Evolutionary conservation across 2,113 vertebrate genomes (phyloP).

Genomic region (Callithrix jacchus): DNA sequence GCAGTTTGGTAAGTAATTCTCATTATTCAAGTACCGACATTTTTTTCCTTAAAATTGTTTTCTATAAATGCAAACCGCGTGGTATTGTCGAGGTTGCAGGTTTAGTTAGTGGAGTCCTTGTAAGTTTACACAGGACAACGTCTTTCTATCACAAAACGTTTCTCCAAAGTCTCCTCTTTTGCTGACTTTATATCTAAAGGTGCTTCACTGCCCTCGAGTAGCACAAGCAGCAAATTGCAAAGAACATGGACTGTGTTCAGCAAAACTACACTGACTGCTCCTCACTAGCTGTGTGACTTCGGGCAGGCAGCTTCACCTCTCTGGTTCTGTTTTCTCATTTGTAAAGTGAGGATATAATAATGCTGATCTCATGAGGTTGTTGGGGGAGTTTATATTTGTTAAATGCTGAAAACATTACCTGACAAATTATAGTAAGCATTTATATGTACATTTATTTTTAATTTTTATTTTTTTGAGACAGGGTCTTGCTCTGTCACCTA

Average conservation of each 20-base stretch:
- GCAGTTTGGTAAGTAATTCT: background rate
- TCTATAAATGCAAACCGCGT: background rate
- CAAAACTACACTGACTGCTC: background rate
- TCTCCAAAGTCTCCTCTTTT: background rate
- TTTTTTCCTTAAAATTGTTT: background rate
- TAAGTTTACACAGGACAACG: background rate
- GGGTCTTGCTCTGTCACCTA: too few relatives aligned
- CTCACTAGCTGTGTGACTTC: background rate
- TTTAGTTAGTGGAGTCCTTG: background rate
- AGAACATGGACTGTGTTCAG: fast-evolving
- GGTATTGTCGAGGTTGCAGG: background rate
- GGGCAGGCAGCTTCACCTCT: background rate
- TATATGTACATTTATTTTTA: background rate
- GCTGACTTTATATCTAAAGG: background rate
- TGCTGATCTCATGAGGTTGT: background rate
- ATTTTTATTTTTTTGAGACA: too few relatives aligned
- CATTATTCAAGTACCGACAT: background rate
- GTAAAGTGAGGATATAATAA: background rate
- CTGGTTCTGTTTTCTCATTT: background rate
- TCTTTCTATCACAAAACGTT: background rate
- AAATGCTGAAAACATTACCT: background rate
- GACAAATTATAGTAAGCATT: background rate
- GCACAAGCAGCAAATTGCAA: background rate
- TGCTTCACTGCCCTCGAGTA: background rate
- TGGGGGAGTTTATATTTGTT: background rate